phyloP scores from a whole-genome alignment of 2,797 vertebrate species.

The Dendrocincla fuliginosa region DNA sequence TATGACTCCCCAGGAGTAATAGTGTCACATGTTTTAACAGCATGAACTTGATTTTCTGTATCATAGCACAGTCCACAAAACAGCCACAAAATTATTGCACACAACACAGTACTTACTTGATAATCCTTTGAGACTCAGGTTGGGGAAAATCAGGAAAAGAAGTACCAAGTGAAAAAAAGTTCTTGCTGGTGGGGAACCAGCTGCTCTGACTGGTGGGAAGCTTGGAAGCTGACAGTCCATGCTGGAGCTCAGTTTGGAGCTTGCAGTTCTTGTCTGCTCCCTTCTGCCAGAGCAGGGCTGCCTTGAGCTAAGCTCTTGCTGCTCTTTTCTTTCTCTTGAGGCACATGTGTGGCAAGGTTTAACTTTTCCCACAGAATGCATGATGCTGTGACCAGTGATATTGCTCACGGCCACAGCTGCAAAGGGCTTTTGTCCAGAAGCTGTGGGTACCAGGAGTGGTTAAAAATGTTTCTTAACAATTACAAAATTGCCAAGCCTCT shows the following conservation, averaged over 20 bases:
- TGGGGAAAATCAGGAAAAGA: neutral
- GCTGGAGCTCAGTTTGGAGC: neutral
- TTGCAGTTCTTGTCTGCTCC: neutral
- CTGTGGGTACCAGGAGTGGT: neutral
- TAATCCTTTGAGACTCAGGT: neutral
- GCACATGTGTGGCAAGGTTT: neutral
- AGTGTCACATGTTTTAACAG: neutral
- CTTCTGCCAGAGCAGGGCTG: neutral
- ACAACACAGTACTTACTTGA: neutral
- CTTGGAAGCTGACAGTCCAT: neutral
- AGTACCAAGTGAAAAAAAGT: neutral
- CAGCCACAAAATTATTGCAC: neutral
- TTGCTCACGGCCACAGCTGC: neutral
- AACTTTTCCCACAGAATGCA: neutral
- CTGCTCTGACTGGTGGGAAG: neutral
- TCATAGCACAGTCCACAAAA: neutral
- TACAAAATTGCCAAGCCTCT: neutral
- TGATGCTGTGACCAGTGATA: neutral
- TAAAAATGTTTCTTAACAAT: neutral
- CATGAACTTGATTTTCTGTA: neutral
- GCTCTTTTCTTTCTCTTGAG: neutral
- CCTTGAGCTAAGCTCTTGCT: neutral
- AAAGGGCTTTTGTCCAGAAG: neutral
- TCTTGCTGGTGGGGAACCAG: constrained; percentile 5
- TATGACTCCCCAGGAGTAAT: neutral